These are phyloP conservation scores for Nephrotoma guestfalica DNA, from an alignment of 2,888 invertebrate species.

Conservation along the genomic window DNA sequence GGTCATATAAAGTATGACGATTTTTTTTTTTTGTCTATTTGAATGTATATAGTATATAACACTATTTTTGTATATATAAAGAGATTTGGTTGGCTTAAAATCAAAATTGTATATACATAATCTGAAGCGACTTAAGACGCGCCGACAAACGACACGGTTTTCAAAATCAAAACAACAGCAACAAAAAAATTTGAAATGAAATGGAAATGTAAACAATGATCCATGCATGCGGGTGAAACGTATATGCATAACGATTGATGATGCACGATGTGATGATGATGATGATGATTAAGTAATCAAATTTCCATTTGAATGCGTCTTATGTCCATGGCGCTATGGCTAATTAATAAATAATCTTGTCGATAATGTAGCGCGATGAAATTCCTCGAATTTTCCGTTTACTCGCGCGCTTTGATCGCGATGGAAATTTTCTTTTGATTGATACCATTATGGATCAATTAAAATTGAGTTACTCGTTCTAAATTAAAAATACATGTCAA, in stretches of 20 bases:
- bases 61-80: neutral
- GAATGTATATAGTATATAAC: no score
- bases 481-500: no score
- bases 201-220: neutral
- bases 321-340: neutral
- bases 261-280: neutral
- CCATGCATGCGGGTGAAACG: neutral
- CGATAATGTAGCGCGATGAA: no score
- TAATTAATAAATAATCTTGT: neutral
- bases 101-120: neutral
- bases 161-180: neutral
- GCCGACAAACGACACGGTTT: neutral
- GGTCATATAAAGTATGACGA: neutral
- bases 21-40: neutral
- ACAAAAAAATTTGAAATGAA: neutral
- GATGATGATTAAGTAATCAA: neutral
- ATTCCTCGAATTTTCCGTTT: no score
- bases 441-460: no score
- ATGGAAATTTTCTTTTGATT: no score
- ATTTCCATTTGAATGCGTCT: neutral
- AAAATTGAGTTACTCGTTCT: no score
- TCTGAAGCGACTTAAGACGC: neutral
- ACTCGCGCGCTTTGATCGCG: no score
- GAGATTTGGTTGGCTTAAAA: neutral
- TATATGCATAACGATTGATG: neutral